Evolutionary conservation across 2,113 vertebrate species (phyloP).

Genomic region (Pelodiscus sinensis): DNA sequence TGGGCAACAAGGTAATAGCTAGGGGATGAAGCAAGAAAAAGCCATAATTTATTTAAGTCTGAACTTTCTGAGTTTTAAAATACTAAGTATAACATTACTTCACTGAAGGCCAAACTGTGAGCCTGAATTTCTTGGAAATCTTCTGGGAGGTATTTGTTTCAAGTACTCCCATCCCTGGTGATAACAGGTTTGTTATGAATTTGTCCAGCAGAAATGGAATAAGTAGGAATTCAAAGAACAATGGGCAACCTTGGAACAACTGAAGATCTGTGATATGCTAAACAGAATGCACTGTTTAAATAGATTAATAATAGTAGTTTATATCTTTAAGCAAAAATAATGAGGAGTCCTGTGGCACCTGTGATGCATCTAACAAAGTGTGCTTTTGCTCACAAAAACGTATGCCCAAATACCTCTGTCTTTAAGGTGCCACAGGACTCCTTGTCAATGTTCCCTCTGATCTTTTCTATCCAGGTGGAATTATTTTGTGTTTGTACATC

Average conservation of each 20-base stretch:
- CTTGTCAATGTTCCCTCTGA: too few relatives aligned
- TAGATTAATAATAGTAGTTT: conserved; percentile 3
- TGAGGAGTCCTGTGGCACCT: too few relatives aligned
- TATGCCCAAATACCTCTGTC: too few relatives aligned
- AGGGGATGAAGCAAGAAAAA: neutral
- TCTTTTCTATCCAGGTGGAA: too few relatives aligned
- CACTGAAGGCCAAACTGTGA: conserved; percentile 58
- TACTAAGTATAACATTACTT: neutral
- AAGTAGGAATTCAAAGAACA: conserved; percentile 16
- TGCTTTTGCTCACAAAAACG: too few relatives aligned
- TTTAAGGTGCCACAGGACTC: too few relatives aligned
- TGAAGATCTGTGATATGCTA: conserved; percentile 24
- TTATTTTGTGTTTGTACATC: too few relatives aligned
- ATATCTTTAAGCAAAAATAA: neutral
- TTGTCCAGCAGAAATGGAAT: neutral
- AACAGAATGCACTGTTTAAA: conserved; percentile 42
- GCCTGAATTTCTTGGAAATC: conserved; percentile 59
- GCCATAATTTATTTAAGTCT: neutral
- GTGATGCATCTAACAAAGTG: too few relatives aligned
- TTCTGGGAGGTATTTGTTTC: conserved; percentile 59
- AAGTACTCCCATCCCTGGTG: conserved; percentile 20
- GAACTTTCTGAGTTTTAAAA: neutral
- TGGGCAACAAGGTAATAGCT: neutral
- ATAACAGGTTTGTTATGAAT: neutral
- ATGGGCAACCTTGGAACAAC: conserved; percentile 33